Base-by-base conservation (phyloP, 2,797 vertebrate genomes). In the Mycteria americana region DNA sequence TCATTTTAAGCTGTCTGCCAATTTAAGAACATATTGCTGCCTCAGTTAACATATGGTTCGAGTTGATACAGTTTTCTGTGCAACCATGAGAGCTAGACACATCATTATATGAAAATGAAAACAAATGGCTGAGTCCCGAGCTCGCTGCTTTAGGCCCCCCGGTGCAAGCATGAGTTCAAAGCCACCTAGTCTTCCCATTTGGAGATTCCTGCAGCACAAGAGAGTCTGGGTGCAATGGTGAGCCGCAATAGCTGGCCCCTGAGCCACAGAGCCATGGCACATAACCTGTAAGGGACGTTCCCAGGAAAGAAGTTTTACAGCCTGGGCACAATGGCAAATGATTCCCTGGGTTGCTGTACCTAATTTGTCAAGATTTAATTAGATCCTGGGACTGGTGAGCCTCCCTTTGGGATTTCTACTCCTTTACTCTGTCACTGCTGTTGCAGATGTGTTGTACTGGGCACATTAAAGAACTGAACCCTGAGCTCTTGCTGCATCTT, bases 21-120 rank as follows among this genome's bases (percentile, higher is more conserved):
- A 94, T 97, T 97, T 97, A 97, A 96, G 96, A 97, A 97, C 96
- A 97, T 97, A 97, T 97, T 97, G 96, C 95, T 96, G 96, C 96
- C 89, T 97, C 96, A 81, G 96, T 97, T 96, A 97, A 96, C 96
- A 97, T 97, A 97, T 96, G 96, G 96, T 97, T 97, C 21, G 87
- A 96, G 96, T 97, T 96, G 95, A 96, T 96, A 92, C 95, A 96
- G 94, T 96, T 97, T 96, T 96, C 94, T 96, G 91, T 94, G 94
- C 94, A 96, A 78, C 92, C 85, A 94, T 96, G 94, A 97, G 96
- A 97, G 95, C 96, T 96, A 96, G 96, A 96, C 96, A 97, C 96
- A 97, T 97, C 96, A 94, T 97, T 97, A 97, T 88, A 96, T 93
- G 94, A 97, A 96, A 97, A 97, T 97, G 96, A 96, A 97, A 97